phyloP scores from a whole-genome alignment of 2,888 invertebrate species.

The Phyllotreta cruciferae region DNA sequence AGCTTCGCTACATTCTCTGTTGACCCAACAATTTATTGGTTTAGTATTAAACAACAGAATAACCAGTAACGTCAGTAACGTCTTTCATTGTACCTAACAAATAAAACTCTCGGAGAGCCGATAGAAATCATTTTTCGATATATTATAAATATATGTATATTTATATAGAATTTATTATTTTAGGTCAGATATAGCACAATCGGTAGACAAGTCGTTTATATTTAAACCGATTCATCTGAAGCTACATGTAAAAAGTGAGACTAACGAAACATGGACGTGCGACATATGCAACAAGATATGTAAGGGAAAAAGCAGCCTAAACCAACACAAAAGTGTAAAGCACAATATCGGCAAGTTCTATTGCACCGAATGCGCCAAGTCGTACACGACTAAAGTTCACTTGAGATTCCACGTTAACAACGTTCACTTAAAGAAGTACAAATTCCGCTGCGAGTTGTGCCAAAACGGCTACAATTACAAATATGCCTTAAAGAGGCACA shows the following conservation, averaged over 20 bases:
- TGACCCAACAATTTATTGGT: no score
- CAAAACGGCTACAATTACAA: slow-evolving; percentile 44
- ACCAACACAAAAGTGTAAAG: slow-evolving; percentile 59
- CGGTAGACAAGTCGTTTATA: slow-evolving; percentile 19
- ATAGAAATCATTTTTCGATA: no score
- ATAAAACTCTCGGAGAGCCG: no score
- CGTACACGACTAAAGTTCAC: slow-evolving; percentile 39
- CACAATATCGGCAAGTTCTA: slow-evolving; percentile 31
- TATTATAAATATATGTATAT: no score
- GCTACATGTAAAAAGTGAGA: slow-evolving; percentile 39
- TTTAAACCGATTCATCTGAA: slow-evolving; percentile 25
- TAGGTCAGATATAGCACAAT: slow-evolving; percentile 27
- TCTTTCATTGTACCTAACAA: no score
- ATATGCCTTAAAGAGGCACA: slow-evolving; percentile 43
- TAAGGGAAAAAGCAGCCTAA: slow-evolving; percentile 63
- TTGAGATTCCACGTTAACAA: slow-evolving; percentile 42
- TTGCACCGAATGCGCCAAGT: slow-evolving; percentile 42
- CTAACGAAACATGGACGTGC: slow-evolving; percentile 41
- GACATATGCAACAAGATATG: slow-evolving; percentile 43
- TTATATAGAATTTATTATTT: slow-evolving; percentile 30
- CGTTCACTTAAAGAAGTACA: slow-evolving; percentile 61
- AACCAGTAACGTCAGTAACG: no score
- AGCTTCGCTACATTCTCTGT: no score
- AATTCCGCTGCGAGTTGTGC: slow-evolving; percentile 48
- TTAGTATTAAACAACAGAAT: no score